Base-by-base conservation (phyloP, 2,797 vertebrate genomes). In the Enteromius anoplus region DNA sequence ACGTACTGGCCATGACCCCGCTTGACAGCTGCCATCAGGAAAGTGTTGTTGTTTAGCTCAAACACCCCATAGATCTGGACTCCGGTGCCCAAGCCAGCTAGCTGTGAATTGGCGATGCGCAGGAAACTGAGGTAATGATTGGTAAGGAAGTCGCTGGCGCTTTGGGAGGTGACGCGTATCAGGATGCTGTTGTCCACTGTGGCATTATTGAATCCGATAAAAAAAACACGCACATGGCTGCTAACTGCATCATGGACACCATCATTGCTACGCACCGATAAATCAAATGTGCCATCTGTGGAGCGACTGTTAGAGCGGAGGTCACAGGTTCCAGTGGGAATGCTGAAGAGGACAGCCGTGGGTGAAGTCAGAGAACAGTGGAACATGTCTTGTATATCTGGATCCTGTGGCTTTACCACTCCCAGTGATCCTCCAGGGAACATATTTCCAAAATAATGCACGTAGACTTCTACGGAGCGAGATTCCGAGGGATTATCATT, bases 401-500 rank as follows among this genome's bases (percentile, higher is more conserved):
- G 98, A 87, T 99, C 98, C 88, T 96, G 96, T 0, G 98, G 97
- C 89, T 95, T 96, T 75, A 99, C 96, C 0, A 93, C 96, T 79
- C 98, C 98, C 87, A 99, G 89, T 55, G 93, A 93, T 65, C 98
- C 98, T 72, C 98, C 98, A 3, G 97, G 94, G 90, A 99, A 99
- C 88, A 96, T 91, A 88, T 95, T 97, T 68, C 97, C 97, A n/a
- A 96, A 99, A 86, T 98, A 99, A 88, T 97, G 94, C 78, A 99
- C 97, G 82, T 96, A 97, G 88, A 99, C 95, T 87, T 99, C 97
- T 84, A 98, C 93, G 0, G 96, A 93, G 82, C 98, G 95, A 5
- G 98, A 92, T 89, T 97, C 96, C 0, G 98, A 99, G 0, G 98
- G 98, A 85, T 99, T 99, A 93, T 99, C 98, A 0, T 99, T 99